Evolutionary conservation across 2,888 invertebrate genomes (phyloP), one percentile per base, ranked within the genome.

Genomic region (Beris morrisii): DNA sequence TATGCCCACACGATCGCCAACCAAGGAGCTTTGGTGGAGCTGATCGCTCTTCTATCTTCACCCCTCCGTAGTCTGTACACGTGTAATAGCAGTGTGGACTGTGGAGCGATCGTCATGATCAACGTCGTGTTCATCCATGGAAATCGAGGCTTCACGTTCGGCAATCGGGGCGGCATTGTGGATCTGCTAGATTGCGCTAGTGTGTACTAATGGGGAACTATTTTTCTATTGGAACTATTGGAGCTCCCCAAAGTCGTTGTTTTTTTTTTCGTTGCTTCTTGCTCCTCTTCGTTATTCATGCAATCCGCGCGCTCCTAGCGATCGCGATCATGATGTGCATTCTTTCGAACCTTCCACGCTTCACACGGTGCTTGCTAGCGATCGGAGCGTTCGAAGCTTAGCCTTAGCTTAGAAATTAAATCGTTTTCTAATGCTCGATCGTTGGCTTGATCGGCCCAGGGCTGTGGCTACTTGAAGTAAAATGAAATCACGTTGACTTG

Each of bases 401-500:
- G 22, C 22, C 22, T 43, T 11, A 22, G 44, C 56, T 56, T 56
- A 7, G 43, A 15, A 13, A 56, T 56, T 15, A 38, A 43, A 43
- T 56, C n/a, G 15, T 53, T 53, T 53, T 53, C 53, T 53, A 53
- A 53, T 30, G 31, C 53, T 46, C 13, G 52, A 7, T 22, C 61
- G 61, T 11, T 5, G 9, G 7, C 28, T 12, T 45, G 12, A 45
- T 22, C 46, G 31, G 31, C 13, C 13, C 30, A 9, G 50, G 61
- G 50, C 61, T 61, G 61, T 38, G 52, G 61, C 61, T 50, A n/a
- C 46, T n/a, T 9, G 38, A n/a, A n/a, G 32, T n/a, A 32, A 22
- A 12, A n/a, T 31, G 45, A 58, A 59, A 57, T 48, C 48, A 6
- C 50, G 61, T 61, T 61, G 52, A 61, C 61, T 50, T 61, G 61